Conservation (phyloP, 1,140 invertebrate genomes). For the Micrasema longulum region DNA sequence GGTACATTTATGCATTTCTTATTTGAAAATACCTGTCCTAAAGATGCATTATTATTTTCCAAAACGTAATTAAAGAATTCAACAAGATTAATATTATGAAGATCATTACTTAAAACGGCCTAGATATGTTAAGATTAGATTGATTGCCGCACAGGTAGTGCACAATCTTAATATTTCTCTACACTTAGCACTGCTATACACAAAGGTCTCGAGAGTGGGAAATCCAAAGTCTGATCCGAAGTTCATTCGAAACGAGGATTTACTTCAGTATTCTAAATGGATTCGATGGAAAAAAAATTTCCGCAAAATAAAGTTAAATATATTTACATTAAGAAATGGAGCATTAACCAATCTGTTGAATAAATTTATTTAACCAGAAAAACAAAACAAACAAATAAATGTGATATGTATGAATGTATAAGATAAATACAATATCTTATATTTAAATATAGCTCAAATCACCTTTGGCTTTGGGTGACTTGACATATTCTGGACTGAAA, state of each 20-base stretch:
- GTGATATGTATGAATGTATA: constrained; percentile 50
- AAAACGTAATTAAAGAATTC: constrained; percentile 1
- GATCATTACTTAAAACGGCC: constrained; percentile 23
- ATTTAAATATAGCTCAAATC: constrained; percentile 16
- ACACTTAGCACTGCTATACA: no score
- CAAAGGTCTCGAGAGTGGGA: neutral
- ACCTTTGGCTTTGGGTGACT: constrained; percentile 1
- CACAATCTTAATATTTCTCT: no score
- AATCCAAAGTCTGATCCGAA: no score
- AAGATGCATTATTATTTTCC: constrained; percentile 22
- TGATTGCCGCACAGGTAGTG: constrained; percentile 1
- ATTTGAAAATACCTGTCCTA: constrained; percentile 8
- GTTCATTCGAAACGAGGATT: no score
- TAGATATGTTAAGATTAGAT: constrained; percentile 45
- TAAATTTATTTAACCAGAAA: neutral
- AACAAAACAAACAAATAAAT: constrained; percentile 38
- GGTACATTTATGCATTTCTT: no score
- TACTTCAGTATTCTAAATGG: no score
- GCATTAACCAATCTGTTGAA: no score
- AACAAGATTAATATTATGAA: constrained; percentile 14
- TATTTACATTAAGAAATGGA: no score
- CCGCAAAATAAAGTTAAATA: no score
- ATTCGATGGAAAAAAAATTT: no score
- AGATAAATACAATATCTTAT: constrained; percentile 39
- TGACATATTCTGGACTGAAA: neutral